A percentile compares a stretch with the other conserved stretches of the same genome.
These are phyloP conservation scores for Neotoxoptera formosana DNA, from an alignment of 1,140 invertebrate species.

Conservation along the genomic window DNA sequence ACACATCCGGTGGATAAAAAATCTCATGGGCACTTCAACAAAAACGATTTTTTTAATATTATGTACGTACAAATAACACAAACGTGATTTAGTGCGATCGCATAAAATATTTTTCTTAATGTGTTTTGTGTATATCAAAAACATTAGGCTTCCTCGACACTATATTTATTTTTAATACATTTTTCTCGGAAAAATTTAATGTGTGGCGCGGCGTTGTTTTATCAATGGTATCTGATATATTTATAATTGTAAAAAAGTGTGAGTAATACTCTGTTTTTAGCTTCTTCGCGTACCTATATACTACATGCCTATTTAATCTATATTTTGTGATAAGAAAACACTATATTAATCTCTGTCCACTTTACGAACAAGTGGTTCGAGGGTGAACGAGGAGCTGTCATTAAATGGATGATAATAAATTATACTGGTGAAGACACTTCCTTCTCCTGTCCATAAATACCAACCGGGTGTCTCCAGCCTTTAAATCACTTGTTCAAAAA, in stretches of 20 bases:
- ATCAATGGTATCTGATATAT: neutral
- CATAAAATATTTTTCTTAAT: neutral
- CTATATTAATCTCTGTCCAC: neutral
- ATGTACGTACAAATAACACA: neutral
- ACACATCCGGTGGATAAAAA: neutral
- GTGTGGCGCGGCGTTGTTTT: neutral
- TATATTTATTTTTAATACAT: neutral
- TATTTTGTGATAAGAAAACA: constrained; percentile 9
- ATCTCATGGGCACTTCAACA: neutral
- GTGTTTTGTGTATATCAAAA: neutral
- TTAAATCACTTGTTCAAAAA: constrained; percentile 9
- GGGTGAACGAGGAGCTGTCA: no score
- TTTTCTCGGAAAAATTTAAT: neutral
- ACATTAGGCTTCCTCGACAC: neutral
- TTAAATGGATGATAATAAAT: constrained; percentile 35
- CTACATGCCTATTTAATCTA: constrained; percentile 4
- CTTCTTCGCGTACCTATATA: neutral
- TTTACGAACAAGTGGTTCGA: constrained; percentile 20
- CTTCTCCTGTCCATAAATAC: neutral
- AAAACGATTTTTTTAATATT: neutral
- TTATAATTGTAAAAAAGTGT: neutral
- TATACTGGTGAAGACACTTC: neutral
- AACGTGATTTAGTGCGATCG: neutral
- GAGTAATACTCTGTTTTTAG: neutral
- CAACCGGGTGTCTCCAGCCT: neutral